These are phyloP conservation scores for Piscicola geometra DNA, from an alignment of 2,888 invertebrate species.

Conservation along the genomic window DNA sequence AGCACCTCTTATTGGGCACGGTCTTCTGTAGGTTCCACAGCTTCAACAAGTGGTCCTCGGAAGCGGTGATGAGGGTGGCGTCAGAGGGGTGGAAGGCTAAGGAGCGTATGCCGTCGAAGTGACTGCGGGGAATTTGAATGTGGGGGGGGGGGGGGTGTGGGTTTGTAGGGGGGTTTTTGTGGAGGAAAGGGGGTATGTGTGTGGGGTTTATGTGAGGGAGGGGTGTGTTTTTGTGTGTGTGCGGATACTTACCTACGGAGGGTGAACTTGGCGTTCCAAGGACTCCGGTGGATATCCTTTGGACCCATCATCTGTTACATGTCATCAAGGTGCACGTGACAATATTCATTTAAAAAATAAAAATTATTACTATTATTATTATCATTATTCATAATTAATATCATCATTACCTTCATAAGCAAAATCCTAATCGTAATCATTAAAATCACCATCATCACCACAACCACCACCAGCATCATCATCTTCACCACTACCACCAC, in stretches of 20 bases:
- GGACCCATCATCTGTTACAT: conserved; percentile 68
- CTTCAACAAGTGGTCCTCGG: conserved; percentile 97
- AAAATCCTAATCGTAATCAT: too few species aligned
- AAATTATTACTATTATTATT: too few species aligned
- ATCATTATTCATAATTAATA: too few species aligned
- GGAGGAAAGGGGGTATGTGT: not conserved
- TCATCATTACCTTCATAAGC: too few species aligned
- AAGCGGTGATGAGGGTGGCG: conserved; percentile 91
- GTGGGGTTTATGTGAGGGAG: not conserved
- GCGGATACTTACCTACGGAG: conserved; percentile 60
- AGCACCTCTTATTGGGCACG: conserved; percentile 91
- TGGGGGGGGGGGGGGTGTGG: not conserved
- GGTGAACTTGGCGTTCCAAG: conserved; percentile 75
- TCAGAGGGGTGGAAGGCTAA: conserved; percentile 70
- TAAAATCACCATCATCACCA: too few species aligned
- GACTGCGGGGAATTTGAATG: conserved; percentile 48
- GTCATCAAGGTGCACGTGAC: too few species aligned
- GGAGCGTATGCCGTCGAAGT: conserved; percentile 59
- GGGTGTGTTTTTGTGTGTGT: too few species aligned
- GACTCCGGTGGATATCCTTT: conserved; percentile 59
- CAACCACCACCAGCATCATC: too few species aligned
- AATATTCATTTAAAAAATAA: too few species aligned
- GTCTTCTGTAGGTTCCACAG: conserved; percentile 98
- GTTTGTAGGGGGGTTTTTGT: not conserved
- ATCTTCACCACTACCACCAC: too few species aligned